A percentile compares a stretch with the other conserved stretches of the same genome.
These are phyloP conservation scores for Heterochromis multidens DNA, from an alignment of 2,113 vertebrate genomes.

Conservation along the genomic window DNA sequence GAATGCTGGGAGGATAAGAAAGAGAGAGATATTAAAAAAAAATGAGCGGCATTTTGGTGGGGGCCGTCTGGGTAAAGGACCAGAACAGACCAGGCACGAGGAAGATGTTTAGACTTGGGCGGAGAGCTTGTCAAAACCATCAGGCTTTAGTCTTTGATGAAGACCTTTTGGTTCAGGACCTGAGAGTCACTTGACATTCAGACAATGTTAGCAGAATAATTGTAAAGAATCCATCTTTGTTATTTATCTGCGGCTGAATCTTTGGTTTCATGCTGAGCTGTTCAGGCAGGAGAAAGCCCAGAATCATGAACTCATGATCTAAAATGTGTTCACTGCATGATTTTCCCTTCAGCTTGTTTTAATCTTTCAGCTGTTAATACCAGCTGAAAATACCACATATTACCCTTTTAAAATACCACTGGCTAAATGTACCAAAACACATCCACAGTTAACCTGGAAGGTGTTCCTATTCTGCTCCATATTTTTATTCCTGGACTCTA, in stretches of 20 bases:
- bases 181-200: slow-evolving; percentile 53
- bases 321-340: background rate
- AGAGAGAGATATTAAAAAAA: background rate
- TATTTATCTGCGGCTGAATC: slow-evolving; percentile 16
- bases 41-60: background rate
- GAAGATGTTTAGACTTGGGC: slow-evolving; percentile 60
- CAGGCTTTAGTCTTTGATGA: slow-evolving; percentile 52
- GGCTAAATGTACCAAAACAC: background rate
- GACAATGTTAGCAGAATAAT: slow-evolving; percentile 30
- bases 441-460: background rate
- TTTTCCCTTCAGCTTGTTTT: background rate
- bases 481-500: background rate
- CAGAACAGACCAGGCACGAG: slow-evolving; percentile 44
- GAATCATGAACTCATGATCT: background rate
- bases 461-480: background rate
- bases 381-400: background rate
- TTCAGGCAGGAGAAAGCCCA: background rate
- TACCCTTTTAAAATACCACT: background rate
- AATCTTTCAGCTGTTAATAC: too few species aligned
- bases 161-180: slow-evolving; percentile 32
- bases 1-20: slow-evolving; percentile 3
- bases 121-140: slow-evolving; percentile 53
- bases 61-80: slow-evolving; percentile 34
- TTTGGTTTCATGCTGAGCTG: background rate
- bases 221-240: slow-evolving; percentile 28